Percentiles rank a stretch among this genome's conserved stretches.
Conservation (phyloP, 2,797 vertebrate genomes). For the Hydrophis major region DNA sequence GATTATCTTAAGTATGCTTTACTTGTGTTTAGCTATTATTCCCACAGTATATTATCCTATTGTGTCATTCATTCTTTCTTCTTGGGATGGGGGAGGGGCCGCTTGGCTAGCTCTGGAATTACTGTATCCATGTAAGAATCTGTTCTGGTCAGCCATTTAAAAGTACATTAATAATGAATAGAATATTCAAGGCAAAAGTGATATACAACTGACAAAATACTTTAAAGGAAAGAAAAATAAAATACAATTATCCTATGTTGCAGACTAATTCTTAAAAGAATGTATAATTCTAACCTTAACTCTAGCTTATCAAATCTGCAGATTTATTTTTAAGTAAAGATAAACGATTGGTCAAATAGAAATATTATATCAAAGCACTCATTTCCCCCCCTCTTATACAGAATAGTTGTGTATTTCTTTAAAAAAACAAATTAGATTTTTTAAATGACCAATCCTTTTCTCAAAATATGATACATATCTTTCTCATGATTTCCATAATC, state of each 20-base stretch:
- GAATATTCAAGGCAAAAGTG: background rate
- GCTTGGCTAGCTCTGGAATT: background rate
- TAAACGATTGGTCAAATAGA: background rate
- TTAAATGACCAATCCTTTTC: background rate
- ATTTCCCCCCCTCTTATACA: background rate
- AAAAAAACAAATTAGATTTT: background rate
- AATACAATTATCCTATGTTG: background rate
- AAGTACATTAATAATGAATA: background rate
- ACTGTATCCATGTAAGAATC: background rate
- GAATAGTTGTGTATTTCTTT: background rate
- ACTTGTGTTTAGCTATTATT: background rate
- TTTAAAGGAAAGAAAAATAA: background rate
- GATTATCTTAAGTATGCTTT: background rate
- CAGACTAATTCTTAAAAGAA: background rate
- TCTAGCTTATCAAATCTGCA: background rate
- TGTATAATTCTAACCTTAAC: background rate
- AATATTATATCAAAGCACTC: background rate
- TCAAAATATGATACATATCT: background rate
- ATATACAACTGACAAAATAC: background rate
- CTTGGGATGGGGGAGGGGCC: background rate
- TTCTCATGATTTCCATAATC: background rate
- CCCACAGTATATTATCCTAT: background rate
- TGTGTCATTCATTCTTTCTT: background rate
- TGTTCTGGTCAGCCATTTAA: background rate
- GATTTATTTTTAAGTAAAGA: background rate